A percentile compares a stretch with the other conserved stretches of the same genome.
Evolutionary conservation across 2,888 invertebrate species (phyloP).

Genomic region (Caradrina kadenii): DNA sequence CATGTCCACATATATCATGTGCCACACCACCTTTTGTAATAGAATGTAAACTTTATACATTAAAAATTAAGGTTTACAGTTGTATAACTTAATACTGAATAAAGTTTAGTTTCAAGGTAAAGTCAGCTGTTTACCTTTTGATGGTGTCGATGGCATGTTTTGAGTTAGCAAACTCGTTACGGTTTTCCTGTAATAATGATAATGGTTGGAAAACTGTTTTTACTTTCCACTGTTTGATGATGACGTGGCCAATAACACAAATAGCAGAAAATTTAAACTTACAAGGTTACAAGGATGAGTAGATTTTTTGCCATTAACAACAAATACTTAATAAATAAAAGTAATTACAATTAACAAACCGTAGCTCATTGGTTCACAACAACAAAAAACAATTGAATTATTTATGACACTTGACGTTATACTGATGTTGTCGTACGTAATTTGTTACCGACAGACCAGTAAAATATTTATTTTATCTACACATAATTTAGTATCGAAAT

Average conservation of each 20-base stretch:
- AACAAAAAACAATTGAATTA: conserved; percentile 36
- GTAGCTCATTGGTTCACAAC: conserved; percentile 13
- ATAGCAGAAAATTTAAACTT: conserved; percentile 1
- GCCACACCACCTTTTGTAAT: background rate
- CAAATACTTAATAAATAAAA: conserved; percentile 15
- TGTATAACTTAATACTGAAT: conserved; percentile 8
- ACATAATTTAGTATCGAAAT: conserved; percentile 23
- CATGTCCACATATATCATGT: conserved; percentile 4
- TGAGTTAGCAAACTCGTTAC: conserved; percentile 40
- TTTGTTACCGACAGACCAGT: too few relatives aligned
- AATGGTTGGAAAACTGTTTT: conserved; percentile 31
- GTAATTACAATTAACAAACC: conserved; percentile 5
- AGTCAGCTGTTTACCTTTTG: conserved; percentile 42
- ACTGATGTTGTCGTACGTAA: background rate
- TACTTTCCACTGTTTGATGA: conserved; percentile 13
- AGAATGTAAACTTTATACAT: conserved; percentile 36
- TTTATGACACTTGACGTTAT: conserved; percentile 23
- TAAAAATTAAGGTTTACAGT: conserved; percentile 36
- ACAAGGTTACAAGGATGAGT: too few relatives aligned
- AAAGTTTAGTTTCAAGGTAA: conserved; percentile 60
- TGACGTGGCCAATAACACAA: background rate
- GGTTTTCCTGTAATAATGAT: conserved; percentile 38
- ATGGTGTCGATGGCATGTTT: conserved; percentile 51
- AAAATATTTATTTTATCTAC: conserved; percentile 23
- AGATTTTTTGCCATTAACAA: too few relatives aligned